Evolutionary conservation across 2,797 vertebrate species (phyloP), one percentile per base, ranked within the genome.

Genomic region (Siniperca undulata): DNA sequence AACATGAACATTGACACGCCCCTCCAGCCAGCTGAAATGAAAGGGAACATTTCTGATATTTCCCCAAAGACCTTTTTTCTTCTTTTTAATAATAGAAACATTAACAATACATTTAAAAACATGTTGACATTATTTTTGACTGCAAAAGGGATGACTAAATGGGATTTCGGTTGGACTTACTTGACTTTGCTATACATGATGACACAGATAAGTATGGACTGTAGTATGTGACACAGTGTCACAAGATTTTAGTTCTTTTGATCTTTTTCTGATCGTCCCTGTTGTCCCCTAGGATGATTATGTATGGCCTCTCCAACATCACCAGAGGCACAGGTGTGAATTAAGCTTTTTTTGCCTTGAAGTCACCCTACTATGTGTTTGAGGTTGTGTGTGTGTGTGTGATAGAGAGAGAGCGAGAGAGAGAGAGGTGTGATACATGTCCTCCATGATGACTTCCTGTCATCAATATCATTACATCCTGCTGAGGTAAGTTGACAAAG

Each of bases 401-500:
- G 36, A n/a, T 67, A 24, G 75, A 38, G 38, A 72, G 19, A 53
- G 70, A 34, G 19, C 48, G 38, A 38, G 78, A 67, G 3, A 3
- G 30, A 27, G 65, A 24, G 75, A 38, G 38, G 19, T 50, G 94
- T 79, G 94, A 93, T 93, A 94, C 95, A 94, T 90, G 91, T 94
- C 92, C 88, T 90, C 92, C 82, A 59, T 82, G 90, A 94, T 92
- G 89, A 93, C 92, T 94, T 93, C 86, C 91, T 93, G 92, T 93
- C 93, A 95, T 95, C 93, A 94, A 91, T 94, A 93, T 94, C 89
- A 92, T 93, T 90, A 90, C 85, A 86, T 86, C 92, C 92, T 87
- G 89, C 92, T 86, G 92, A 80, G 94, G 81, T 70, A 83, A 90
- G 89, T 85, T 93, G 93, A 92, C 88, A 92, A 90, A 93, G 92